phyloP scores from a whole-genome alignment of 2,888 invertebrate species.

The Brachynemurus nebulosus region DNA sequence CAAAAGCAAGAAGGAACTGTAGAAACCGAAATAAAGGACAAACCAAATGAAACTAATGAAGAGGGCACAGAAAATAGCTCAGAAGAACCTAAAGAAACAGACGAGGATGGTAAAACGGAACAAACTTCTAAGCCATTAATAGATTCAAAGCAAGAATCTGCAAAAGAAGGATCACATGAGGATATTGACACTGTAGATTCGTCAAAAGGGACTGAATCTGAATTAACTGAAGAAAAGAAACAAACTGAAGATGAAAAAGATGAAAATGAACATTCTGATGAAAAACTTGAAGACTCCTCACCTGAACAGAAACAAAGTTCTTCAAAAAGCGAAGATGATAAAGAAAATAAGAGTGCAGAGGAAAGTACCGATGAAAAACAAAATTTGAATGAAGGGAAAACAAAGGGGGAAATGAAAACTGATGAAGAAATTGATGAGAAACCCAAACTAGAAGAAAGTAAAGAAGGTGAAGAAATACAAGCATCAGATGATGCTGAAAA shows the following conservation, averaged over 20 bases:
- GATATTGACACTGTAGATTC: no score
- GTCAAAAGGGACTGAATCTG: no score
- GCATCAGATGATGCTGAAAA: neutral
- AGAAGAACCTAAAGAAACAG: constrained; percentile 2
- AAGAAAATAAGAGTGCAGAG: constrained; percentile 1
- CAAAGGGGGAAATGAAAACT: constrained; percentile 4
- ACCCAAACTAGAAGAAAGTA: neutral
- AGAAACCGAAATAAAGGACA: neutral
- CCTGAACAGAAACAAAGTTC: no score
- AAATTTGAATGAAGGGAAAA: neutral
- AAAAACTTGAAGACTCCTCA: no score
- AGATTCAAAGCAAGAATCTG: no score
- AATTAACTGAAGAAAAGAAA: neutral
- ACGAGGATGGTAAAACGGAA: constrained; percentile 3
- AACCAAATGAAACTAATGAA: neutral
- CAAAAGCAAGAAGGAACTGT: neutral
- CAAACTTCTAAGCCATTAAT: no score
- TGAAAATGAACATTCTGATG: neutral
- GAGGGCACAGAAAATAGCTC: neutral
- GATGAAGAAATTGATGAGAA: constrained; percentile 8
- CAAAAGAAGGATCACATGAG: no score
- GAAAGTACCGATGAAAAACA: neutral
- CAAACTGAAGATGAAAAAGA: constrained; percentile 7
- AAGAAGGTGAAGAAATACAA: neutral
- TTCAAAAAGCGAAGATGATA: no score